Evolutionary conservation across 2,888 invertebrate species (phyloP).

Genomic region (Lycaena phlaeas): DNA sequence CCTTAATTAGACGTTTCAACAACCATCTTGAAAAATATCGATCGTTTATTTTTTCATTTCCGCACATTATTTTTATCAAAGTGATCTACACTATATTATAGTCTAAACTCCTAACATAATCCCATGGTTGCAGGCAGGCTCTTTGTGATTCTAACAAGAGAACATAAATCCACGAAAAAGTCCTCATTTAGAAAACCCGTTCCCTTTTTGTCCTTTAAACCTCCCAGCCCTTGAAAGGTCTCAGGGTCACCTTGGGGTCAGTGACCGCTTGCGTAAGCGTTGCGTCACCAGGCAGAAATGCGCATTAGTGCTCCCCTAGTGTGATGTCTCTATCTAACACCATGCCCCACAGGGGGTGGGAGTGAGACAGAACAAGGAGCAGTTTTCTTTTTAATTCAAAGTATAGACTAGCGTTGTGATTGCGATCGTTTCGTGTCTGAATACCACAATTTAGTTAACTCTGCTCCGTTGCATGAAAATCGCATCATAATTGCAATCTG

Average conservation of each 20-base stretch:
- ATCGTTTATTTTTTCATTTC: too few relatives aligned
- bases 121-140: too few relatives aligned
- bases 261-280: slow-evolving; percentile 47
- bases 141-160: background rate
- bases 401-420: slow-evolving; percentile 9
- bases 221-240: slow-evolving; percentile 29
- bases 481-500: too few relatives aligned
- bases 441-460: background rate
- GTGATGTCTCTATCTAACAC: slow-evolving; percentile 17
- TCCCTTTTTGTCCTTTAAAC: slow-evolving; percentile 20
- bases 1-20: too few relatives aligned
- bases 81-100: too few relatives aligned
- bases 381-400: slow-evolving; percentile 23
- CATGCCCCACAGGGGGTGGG: slow-evolving; percentile 8
- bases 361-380: slow-evolving; percentile 17
- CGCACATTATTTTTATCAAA: too few relatives aligned
- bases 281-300: slow-evolving; percentile 49
- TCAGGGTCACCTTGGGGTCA: slow-evolving; percentile 37
- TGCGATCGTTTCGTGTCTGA: slow-evolving; percentile 2
- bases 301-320: slow-evolving; percentile 24
- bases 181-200: slow-evolving; percentile 1
- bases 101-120: too few relatives aligned
- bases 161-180: slow-evolving; percentile 2
- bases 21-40: too few relatives aligned
- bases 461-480: too few relatives aligned